A percentile compares a stretch with the other conserved stretches of the same genome.
These are phyloP conservation scores for Cinclus cinclus DNA, from an alignment of 2,113 vertebrate species.

Conservation along the genomic window DNA sequence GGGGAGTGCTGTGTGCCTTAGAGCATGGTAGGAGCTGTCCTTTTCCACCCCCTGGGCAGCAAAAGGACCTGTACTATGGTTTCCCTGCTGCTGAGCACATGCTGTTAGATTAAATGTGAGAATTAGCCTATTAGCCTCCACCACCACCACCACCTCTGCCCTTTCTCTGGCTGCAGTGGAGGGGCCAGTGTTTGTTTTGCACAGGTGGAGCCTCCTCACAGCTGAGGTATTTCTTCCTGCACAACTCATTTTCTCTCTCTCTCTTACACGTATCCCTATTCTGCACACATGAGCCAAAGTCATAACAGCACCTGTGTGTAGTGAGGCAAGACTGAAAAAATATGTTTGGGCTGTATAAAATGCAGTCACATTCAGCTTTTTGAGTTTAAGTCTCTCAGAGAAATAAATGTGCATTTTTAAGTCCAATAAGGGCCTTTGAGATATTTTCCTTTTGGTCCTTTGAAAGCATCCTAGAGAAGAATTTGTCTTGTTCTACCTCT, in stretches of 20 bases:
- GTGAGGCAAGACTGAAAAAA: not conserved
- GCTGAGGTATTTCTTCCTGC: not conserved
- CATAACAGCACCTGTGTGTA: not conserved
- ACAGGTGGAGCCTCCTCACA: not conserved
- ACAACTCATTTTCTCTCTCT: not conserved
- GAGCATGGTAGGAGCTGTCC: not conserved
- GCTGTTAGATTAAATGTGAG: not conserved
- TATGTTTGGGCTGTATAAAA: not conserved
- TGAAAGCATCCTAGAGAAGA: not conserved
- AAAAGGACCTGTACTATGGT: not conserved
- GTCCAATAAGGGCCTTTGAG: not conserved
- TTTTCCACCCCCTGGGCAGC: not conserved
- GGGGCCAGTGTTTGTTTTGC: not conserved
- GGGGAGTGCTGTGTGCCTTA: not conserved
- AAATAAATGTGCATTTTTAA: not conserved
- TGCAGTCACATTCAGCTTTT: not conserved
- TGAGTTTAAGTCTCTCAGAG: not conserved
- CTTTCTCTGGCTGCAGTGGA: not conserved
- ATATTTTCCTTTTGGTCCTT: not conserved
- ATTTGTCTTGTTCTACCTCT: not conserved
- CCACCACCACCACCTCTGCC: not conserved
- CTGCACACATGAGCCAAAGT: fast-evolving
- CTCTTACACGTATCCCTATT: not conserved
- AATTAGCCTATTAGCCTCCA: not conserved
- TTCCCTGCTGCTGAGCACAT: not conserved